Evolutionary conservation across 2,113 vertebrate genomes (phyloP), one percentile per base, ranked within the genome.

Genomic region (Callipepla squamata): DNA sequence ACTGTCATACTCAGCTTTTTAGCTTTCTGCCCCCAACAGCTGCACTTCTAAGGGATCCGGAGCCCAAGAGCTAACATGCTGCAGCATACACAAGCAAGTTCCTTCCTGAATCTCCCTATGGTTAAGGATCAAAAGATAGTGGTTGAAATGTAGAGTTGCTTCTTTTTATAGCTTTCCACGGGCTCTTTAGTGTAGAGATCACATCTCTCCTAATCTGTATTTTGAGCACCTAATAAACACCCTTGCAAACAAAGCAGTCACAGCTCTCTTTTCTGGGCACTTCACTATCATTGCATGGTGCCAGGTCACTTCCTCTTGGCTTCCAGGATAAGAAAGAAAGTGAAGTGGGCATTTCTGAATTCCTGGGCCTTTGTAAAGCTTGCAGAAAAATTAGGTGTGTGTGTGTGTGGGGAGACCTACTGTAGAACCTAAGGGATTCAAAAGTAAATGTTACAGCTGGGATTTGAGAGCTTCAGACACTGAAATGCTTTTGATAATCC

Each of bases 131-230:
- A 89, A 85, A 88, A 90, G 80, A 65, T 19, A 53, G 73, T 30
- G 68, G 84, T 80, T 86, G 61, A 85, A 90, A 77, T 17, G 53
- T 26, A 89, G 76, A 85, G 85, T 80, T 61, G 44, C 77, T 94
- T 90, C 87, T 59, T 94, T 89, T 96, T 70, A 53, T 67, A 89
- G 65, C 73, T 91, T 85, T 92, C 75, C 81, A 75, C 75, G 65
- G 69, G 40, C 25, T 66, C 22, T 51, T 38, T 11, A 26, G 32
- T 66, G 23, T 34, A 23, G 72, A 92, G 75, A 83, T 80, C 72
- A 75, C 68, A 85, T 67, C 50, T 68, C 76, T 68, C 58, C 93
- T 84, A 67, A 61, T 75, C 57, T 85, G 57, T 85, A 61, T 77
- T 87, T 89, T 58, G 92, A 84, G 21, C 78, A 50, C 21, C 28